Conservation (phyloP, 2,888 invertebrate genomes). For the Iselma pallidipennis region DNA sequence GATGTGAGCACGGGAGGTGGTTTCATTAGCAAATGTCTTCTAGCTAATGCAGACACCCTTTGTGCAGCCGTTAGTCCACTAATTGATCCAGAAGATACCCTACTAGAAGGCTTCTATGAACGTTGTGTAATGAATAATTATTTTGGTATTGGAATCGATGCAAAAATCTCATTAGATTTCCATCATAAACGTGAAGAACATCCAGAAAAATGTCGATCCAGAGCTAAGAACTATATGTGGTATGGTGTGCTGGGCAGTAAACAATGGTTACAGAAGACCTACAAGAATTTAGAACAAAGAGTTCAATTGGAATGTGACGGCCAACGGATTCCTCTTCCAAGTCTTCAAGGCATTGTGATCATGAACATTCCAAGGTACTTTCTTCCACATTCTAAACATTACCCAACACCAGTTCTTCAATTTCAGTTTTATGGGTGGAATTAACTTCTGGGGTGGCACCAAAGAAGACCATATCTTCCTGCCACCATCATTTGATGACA, state of each 20-base stretch:
- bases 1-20: slow-evolving; percentile 77
- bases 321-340: slow-evolving; percentile 91
- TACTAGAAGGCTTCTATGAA: slow-evolving; percentile 88
- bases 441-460: slow-evolving; percentile 97
- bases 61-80: slow-evolving; percentile 96
- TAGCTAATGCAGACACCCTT: slow-evolving; percentile 94
- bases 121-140: slow-evolving; percentile 99
- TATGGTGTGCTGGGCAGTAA: slow-evolving; percentile 81
- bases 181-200: slow-evolving; percentile 97
- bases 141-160: slow-evolving; percentile 97
- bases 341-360: slow-evolving; percentile 95
- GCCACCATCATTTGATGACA: slow-evolving; percentile 94
- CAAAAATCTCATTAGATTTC: slow-evolving; percentile 95
- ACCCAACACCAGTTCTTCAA: neutral
- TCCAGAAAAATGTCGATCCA: slow-evolving; percentile 92
- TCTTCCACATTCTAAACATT: neutral
- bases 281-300: slow-evolving; percentile 93
- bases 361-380: slow-evolving; percentile 87
- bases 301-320: slow-evolving; percentile 97
- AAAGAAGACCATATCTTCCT: slow-evolving; percentile 91
- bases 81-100: slow-evolving; percentile 89
- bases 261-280: slow-evolving; percentile 85
- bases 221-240: slow-evolving; percentile 97
- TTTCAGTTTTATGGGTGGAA: slow-evolving; percentile 93
- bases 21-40: slow-evolving; percentile 90